A percentile compares a stretch with the other conserved stretches of the same genome.
phyloP scores from a whole-genome alignment of 2,797 vertebrate species.

The Stomatorhinus walkeri region DNA sequence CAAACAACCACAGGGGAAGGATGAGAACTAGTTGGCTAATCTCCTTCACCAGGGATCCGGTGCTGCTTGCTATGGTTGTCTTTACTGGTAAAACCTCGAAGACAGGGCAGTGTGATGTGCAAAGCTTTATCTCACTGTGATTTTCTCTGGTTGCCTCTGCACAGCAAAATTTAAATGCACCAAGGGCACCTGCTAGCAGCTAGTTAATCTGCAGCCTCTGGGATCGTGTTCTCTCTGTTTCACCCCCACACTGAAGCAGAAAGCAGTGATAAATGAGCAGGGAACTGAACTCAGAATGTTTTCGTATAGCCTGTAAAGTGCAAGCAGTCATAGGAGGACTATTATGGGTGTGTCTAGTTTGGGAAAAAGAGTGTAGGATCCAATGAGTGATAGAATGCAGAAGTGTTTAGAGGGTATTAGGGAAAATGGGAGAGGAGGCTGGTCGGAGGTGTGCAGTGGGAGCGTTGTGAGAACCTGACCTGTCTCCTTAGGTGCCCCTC shows the following conservation, averaged over 20 bases:
- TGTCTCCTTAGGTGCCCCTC: slow-evolving; percentile 75
- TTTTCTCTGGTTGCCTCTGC: not conserved
- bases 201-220: not conserved
- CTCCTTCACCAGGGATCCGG: not conserved
- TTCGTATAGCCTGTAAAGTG: not conserved
- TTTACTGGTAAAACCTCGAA: not conserved
- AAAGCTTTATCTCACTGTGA: not conserved
- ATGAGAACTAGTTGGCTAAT: not conserved
- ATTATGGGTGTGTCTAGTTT: not conserved
- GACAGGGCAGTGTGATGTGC: not conserved
- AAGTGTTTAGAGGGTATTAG: not conserved
- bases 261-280: not conserved
- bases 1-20: not conserved
- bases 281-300: not conserved
- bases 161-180: not conserved
- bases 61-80: not conserved
- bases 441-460: slow-evolving; percentile 17
- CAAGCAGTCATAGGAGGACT: not conserved
- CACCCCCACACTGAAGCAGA: not conserved
- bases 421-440: not conserved
- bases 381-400: not conserved
- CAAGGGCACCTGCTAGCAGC: not conserved
- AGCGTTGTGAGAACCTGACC: slow-evolving; percentile 64
- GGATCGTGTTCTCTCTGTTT: not conserved
- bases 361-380: not conserved